Evolutionary conservation across 2,797 vertebrate genomes (phyloP), one percentile per base, ranked within the genome.

Genomic region (Melanotaenia nigrans): DNA sequence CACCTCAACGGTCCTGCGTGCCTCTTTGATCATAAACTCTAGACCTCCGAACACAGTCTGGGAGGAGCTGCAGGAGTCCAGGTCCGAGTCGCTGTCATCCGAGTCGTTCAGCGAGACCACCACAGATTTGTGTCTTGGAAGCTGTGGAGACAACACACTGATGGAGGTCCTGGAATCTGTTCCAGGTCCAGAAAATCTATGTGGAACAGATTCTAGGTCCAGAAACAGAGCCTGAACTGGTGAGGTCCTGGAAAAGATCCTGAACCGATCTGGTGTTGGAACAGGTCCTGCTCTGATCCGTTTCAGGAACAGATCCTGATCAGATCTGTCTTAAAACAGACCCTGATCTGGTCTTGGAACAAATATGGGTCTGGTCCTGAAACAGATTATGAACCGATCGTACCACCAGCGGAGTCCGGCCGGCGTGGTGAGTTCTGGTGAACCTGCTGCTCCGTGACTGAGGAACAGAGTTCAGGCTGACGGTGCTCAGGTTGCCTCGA

Each of bases 21-120:
- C 98, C 90, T 99, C 98, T 91, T 97, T 98, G 86, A 99, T 99
- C 98, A 99, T 99, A 68, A 96, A 97, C 90, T 99, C 98, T 78
- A 99, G 93, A 22, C 97, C 97, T 79, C 97, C 97, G 51, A 98
- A 97, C 25, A 96, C 94, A 22, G 82, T 84, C 54, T 90, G 94
- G 0, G 93, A 79, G 11, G 96, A 92, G 75, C 94, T 92, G 82
- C 93, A 86, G 4, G 94, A 77, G 1, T 98, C 97, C 75, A 88
- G 71, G 71, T 99, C 97, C 0, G 97, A 98, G 84, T 99, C 98
- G 0, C 97, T 98, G 85, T 99, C 97, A 47, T 99, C 97, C 0
- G 97, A 98, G 57, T 96, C 97, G 25, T 96, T 96, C 58, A 99
- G 93, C 0, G 95, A 96, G 70, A 99, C 96, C 40, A 99, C 98